Evolutionary conservation across 2,113 vertebrate species (phyloP).

Genomic region (Excalfactoria chinensis): DNA sequence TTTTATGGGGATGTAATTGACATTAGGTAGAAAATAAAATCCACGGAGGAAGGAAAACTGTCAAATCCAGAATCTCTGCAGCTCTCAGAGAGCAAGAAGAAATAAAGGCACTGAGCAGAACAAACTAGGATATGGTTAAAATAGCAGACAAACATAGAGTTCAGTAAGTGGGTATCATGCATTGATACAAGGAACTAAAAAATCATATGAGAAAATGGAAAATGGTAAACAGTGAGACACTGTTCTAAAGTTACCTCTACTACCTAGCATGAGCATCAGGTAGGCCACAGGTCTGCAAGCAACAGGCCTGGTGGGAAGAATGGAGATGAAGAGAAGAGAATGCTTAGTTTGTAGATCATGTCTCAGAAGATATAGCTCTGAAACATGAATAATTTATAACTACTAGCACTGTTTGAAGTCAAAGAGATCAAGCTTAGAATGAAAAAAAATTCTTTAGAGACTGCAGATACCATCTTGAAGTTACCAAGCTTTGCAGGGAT

Average conservation of each 20-base stretch:
- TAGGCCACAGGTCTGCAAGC: not conserved
- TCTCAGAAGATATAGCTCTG: slow-evolving; percentile 15
- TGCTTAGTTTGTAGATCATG: slow-evolving; percentile 22
- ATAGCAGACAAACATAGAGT: not conserved
- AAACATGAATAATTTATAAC: slow-evolving; percentile 45
- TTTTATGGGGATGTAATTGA: not conserved
- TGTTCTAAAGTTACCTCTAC: not conserved
- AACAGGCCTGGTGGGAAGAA: not conserved
- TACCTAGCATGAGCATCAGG: not conserved
- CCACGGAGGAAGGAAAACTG: not conserved
- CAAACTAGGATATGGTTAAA: not conserved
- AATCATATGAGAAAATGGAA: not conserved
- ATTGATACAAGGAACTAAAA: not conserved
- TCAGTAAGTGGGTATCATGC: not conserved
- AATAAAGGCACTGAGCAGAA: not conserved
- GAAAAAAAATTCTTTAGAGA: not conserved
- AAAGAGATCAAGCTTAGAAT: slow-evolving; percentile 9
- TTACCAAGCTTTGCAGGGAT: not conserved
- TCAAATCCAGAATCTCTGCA: not conserved
- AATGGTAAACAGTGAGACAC: not conserved
- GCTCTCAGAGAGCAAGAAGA: not conserved
- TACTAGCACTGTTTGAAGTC: slow-evolving; percentile 8
- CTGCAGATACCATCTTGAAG: slow-evolving; percentile 7
- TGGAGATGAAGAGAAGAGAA: not conserved
- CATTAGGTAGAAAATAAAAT: not conserved